phyloP scores from a whole-genome alignment of 2,113 vertebrate species.

The Tragelaphus imberbis region DNA sequence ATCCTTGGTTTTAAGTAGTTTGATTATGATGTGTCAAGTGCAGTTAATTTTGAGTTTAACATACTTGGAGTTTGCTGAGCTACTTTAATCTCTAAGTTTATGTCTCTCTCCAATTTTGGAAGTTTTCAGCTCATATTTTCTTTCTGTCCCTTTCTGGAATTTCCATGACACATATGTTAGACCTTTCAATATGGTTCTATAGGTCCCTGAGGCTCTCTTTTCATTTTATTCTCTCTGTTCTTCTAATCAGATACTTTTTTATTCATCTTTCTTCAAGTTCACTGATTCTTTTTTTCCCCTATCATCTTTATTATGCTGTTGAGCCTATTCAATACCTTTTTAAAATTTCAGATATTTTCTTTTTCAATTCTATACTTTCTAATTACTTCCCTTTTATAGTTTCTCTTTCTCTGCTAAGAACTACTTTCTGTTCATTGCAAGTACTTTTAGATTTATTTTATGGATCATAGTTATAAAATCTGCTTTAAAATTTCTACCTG shows the following conservation, averaged over 20 bases:
- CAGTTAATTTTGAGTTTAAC: neutral
- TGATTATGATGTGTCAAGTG: neutral
- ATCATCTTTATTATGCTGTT: neutral
- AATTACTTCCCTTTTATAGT: neutral
- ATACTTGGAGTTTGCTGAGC: neutral
- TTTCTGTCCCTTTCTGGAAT: neutral
- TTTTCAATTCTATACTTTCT: neutral
- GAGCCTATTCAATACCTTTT: neutral
- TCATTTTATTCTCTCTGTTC: neutral
- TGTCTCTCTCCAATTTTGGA: neutral
- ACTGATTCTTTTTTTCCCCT: neutral
- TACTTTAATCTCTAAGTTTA: neutral
- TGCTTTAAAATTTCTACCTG: neutral
- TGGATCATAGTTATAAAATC: neutral
- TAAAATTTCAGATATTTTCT: neutral
- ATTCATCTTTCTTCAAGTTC: neutral
- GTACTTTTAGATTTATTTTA: neutral
- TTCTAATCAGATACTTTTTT: neutral
- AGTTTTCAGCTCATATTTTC: neutral
- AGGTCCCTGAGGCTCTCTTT: neutral
- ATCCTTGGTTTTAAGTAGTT: neutral
- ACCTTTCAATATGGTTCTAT: neutral
- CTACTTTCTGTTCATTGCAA: neutral
- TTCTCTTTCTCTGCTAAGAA: slow-evolving; percentile 24
- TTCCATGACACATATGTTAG: neutral